A percentile compares a stretch with the other conserved stretches of the same genome.
Conservation (phyloP, 2,888 invertebrate genomes). For the Eulithis testata region DNA sequence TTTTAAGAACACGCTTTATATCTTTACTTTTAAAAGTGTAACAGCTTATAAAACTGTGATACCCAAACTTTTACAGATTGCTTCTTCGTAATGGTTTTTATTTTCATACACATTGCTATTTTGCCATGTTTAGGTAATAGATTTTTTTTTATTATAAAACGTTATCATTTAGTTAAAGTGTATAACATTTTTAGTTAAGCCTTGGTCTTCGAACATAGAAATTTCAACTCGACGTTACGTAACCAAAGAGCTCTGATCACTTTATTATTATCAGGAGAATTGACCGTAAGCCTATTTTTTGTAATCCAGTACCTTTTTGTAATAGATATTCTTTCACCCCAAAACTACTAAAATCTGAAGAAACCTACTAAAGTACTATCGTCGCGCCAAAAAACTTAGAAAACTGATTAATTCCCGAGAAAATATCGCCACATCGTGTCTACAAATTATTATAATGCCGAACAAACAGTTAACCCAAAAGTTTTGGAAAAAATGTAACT, state of each 20-base stretch:
- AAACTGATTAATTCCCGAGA: conserved; percentile 36
- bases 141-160: no score
- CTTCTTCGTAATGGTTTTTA: conserved; percentile 4
- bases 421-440: conserved; percentile 37
- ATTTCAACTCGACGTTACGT: no score
- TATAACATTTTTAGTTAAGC: no score
- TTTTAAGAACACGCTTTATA: conserved; percentile 26
- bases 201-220: no score
- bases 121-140: neutral
- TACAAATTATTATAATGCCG: conserved; percentile 47
- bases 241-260: no score
- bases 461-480: conserved; percentile 58
- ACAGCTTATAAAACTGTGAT: conserved; percentile 1
- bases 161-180: no score
- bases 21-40: conserved; percentile 15
- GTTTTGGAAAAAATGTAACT: conserved; percentile 55
- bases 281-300: no score
- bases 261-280: no score
- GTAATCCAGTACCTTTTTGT: neutral
- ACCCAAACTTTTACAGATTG: conserved; percentile 4
- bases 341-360: neutral
- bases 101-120: neutral
- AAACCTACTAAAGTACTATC: neutral
- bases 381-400: conserved; percentile 25
- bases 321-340: neutral